A percentile compares a stretch with the other conserved stretches of the same genome.
Conservation (phyloP, 92 coral and sea anemone species). For the Montipora capitata region DNA sequence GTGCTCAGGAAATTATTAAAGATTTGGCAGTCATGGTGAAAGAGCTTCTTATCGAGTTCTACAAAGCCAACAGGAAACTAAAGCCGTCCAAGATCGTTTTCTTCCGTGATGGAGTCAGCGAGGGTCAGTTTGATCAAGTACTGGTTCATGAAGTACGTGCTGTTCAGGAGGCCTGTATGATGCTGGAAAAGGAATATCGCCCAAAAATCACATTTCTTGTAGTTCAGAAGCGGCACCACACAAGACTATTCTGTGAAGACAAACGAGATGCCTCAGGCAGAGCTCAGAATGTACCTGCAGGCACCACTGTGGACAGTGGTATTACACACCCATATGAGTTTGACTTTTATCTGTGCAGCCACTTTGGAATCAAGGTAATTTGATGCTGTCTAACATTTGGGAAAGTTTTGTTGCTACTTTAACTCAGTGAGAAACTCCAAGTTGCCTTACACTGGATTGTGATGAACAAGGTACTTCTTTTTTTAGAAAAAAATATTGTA, state of each 20-base stretch:
- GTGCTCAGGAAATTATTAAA: constrained; percentile 87
- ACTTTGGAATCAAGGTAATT: constrained; percentile 89
- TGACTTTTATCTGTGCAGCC: constrained; percentile 96
- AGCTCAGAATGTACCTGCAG: constrained; percentile 90
- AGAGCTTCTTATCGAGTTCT: constrained; percentile 69
- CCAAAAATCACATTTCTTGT: constrained; percentile 93
- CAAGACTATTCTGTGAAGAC: constrained; percentile 85
- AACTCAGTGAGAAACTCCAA: too few relatives aligned
- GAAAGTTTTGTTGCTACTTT: too few relatives aligned
- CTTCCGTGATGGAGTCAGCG: constrained; percentile 90
- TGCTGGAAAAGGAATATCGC: constrained; percentile 84
- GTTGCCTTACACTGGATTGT: too few relatives aligned
- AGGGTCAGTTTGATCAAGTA: constrained; percentile 96
- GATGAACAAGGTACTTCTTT: too few relatives aligned
- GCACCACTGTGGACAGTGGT: constrained; percentile 94
- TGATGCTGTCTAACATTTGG: too few relatives aligned
- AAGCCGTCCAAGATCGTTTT: constrained; percentile 78
- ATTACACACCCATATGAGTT: constrained; percentile 96
- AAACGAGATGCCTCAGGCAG: constrained; percentile 80
- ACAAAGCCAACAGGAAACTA: constrained; percentile 5
- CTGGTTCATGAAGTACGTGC: constrained; percentile 90
- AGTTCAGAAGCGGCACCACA: constrained; percentile 97
- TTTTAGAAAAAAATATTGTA: too few relatives aligned
- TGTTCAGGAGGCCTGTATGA: constrained; percentile 93
- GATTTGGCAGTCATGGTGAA: constrained; percentile 83